Conservation (phyloP, 2,797 vertebrate species). For the Podargus strigoides region DNA sequence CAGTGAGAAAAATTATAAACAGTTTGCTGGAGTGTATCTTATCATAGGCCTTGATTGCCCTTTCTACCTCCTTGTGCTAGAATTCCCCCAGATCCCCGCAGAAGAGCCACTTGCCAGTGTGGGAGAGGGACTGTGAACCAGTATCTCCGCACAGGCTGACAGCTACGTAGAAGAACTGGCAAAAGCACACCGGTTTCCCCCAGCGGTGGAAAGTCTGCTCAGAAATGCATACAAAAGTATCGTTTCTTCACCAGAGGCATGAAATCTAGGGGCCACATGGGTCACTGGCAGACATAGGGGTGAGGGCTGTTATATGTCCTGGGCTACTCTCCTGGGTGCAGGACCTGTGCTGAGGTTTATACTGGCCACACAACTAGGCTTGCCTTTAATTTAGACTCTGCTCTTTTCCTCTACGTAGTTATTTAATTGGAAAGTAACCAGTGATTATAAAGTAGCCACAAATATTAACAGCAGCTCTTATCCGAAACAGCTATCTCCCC, state of each 20-base stretch:
- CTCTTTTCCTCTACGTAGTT: not conserved
- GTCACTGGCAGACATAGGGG: not conserved
- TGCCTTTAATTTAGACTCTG: not conserved
- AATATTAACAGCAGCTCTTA: not conserved
- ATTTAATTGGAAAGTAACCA: not conserved
- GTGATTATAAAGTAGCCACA: not conserved
- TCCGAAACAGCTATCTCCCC: not conserved
- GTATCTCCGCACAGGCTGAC: not conserved
- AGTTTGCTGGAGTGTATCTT: constrained; percentile 24
- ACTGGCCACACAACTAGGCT: not conserved
- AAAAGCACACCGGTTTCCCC: not conserved
- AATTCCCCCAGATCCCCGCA: not conserved
- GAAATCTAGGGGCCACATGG: not conserved
- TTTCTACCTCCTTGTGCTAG: not conserved
- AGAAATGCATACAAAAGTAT: not conserved
- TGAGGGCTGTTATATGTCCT: not conserved
- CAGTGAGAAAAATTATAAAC: constrained; percentile 33
- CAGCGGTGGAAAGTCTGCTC: not conserved
- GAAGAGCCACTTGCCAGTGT: not conserved
- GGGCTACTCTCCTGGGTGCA: not conserved
- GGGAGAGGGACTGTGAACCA: not conserved
- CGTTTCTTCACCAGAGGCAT: not conserved
- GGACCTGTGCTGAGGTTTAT: not conserved
- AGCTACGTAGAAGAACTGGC: not conserved
- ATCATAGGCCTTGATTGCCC: not conserved